A percentile compares a stretch with the other conserved stretches of the same genome.
Conservation (phyloP, 2,113 vertebrate species). For the Hippolais icterina region DNA sequence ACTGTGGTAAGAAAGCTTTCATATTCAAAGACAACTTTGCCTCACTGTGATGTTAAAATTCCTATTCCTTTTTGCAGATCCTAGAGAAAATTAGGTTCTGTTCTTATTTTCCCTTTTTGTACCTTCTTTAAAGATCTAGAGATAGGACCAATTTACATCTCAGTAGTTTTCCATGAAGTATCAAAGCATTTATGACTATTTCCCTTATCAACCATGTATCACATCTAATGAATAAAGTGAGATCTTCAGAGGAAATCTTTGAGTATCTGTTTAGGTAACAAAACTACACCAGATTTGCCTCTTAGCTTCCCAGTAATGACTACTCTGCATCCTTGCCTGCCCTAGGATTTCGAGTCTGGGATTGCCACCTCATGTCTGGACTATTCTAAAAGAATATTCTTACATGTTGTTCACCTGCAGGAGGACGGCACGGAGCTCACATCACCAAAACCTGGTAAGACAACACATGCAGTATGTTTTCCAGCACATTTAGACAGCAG, state of each 20-base stretch:
- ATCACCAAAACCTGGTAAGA: conserved; percentile 25
- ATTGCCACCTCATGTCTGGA: neutral
- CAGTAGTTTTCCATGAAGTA: neutral
- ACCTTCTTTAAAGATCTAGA: neutral
- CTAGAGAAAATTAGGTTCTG: neutral
- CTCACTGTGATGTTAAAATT: neutral
- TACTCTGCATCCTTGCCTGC: neutral
- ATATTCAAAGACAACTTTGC: neutral
- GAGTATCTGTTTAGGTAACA: neutral
- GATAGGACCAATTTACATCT: neutral
- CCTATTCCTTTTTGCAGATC: neutral
- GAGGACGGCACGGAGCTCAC: neutral
- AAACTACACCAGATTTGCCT: neutral
- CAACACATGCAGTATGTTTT: conserved; percentile 22
- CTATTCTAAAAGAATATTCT: neutral
- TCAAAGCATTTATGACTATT: neutral
- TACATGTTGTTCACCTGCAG: neutral
- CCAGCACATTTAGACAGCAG: conserved; percentile 45
- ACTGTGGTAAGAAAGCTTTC: neutral
- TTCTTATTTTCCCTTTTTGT: neutral
- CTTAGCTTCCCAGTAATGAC: neutral
- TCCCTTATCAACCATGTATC: neutral
- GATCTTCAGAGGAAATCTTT: neutral
- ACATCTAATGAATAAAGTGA: neutral
- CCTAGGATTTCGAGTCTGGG: neutral